Base-by-base conservation (phyloP, 2,113 vertebrate species). In the Toxotes jaculatrix region DNA sequence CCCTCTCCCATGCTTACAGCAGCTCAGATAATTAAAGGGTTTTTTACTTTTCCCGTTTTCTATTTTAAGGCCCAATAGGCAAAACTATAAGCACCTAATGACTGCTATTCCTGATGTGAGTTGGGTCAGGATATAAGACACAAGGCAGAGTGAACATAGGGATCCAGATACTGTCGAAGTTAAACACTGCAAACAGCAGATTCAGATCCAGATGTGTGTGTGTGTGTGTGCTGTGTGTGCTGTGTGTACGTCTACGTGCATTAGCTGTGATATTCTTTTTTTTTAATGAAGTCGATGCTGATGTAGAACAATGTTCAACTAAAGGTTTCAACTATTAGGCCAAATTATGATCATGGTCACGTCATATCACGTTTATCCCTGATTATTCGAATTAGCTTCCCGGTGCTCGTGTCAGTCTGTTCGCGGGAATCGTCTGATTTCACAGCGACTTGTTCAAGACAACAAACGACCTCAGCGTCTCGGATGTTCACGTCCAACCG, bases 91-190 rank as follows among this genome's bases (percentile, higher is more conserved):
- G 66, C 70, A 67, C 63, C 31, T 23, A 14, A 62, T 67, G 31
- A 55, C 4, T 13, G 21, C 7, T 2, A 32, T 16, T 72, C 0
- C 40, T 6, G 9, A n/a, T 5, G 5, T 19, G 12, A 70, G 23
- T 4, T 23, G 0, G 10, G 27, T 32, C 7, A 0, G 65, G 47
- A n/a, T 43, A 2, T 38, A 12, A 21, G 21, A 55, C 36, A 4
- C 19, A 56, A 14, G 36, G 1, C 27, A 27, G 27, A 27, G 1
- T 27, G 27, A 45, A 63, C 38, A 36, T 7, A 19, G 7, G 16
- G 17, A 49, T 17, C 4, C 19, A 16, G 47, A 49, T 14, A 19
- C 17, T 7, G 47, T 49, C 47, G 3, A 51, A 21, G 49, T 51
- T 19, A 13, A 43, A 43, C 42, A n/a, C n/a, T n/a, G 49, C 17